phyloP scores from a whole-genome alignment of 2,797 vertebrate species.

The Tauraco hartlaubi region DNA sequence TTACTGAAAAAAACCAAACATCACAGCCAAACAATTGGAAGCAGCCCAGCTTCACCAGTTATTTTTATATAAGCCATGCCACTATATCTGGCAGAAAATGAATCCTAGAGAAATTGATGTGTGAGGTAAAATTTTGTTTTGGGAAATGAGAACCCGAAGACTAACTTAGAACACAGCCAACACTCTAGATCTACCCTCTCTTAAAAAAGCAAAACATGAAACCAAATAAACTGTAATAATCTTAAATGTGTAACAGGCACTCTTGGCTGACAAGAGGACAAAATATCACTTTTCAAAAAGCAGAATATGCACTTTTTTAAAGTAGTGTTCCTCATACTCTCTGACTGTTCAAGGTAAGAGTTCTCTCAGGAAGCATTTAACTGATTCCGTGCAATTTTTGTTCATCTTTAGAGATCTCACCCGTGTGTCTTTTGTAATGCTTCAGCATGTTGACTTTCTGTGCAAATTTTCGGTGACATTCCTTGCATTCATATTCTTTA shows the following conservation, averaged over 20 bases:
- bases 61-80: neutral
- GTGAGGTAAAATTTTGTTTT: neutral
- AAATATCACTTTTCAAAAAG: neutral
- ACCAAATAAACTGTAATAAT: neutral
- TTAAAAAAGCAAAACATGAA: neutral
- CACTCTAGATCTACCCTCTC: neutral
- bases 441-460: constrained; percentile 99
- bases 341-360: neutral
- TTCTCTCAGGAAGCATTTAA: neutral
- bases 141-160: neutral
- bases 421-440: constrained; percentile 97
- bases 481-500: constrained; percentile 97
- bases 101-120: neutral
- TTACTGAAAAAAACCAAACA: neutral
- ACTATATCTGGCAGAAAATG: neutral
- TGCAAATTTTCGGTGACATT: constrained; percentile 96
- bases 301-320: neutral
- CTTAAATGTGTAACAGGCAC: neutral
- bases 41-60: neutral
- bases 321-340: neutral
- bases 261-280: neutral
- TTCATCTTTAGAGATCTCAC: constrained; percentile 75
- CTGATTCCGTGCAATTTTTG: neutral
- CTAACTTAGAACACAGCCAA: neutral
- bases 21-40: neutral